Conservation (phyloP, 2,113 vertebrate species). For the Brachypodius melanocephalos region DNA sequence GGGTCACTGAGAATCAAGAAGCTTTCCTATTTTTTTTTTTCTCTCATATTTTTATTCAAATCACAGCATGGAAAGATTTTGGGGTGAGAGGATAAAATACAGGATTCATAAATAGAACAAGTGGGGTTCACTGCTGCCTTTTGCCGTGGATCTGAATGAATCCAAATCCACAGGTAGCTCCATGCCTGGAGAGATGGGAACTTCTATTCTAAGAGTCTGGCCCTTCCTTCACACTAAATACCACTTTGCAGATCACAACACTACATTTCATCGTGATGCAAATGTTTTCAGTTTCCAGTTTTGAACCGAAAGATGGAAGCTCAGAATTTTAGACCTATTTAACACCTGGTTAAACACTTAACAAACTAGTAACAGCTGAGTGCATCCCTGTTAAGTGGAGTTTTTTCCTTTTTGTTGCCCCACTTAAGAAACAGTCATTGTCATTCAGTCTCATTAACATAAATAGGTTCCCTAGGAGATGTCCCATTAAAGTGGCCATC, state of each 20-base stretch:
- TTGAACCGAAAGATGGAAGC: neutral
- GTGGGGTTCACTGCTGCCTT: neutral
- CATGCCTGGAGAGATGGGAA: neutral
- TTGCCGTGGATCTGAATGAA: neutral
- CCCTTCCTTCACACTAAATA: neutral
- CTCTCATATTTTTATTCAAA: neutral
- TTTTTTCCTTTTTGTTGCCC: slow-evolving; percentile 59
- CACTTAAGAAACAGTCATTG: slow-evolving; percentile 63
- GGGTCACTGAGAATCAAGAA: neutral
- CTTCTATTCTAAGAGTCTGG: neutral
- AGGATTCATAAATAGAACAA: neutral
- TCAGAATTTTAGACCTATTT: slow-evolving; percentile 23
- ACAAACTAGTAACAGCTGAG: slow-evolving; percentile 31
- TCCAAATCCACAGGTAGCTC: neutral
- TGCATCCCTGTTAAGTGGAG: slow-evolving; percentile 35
- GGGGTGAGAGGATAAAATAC: neutral
- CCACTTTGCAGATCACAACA: neutral
- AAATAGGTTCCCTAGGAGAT: slow-evolving; percentile 71
- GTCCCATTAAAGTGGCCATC: slow-evolving; percentile 71
- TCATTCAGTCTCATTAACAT: slow-evolving; percentile 63
- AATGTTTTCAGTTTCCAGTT: neutral
- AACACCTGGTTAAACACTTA: slow-evolving; percentile 47
- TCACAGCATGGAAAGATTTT: neutral
- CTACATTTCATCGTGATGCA: neutral
- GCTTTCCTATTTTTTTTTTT: neutral